phyloP scores from a whole-genome alignment of 1,140 invertebrate species.

The Leptopilina boulardi region DNA sequence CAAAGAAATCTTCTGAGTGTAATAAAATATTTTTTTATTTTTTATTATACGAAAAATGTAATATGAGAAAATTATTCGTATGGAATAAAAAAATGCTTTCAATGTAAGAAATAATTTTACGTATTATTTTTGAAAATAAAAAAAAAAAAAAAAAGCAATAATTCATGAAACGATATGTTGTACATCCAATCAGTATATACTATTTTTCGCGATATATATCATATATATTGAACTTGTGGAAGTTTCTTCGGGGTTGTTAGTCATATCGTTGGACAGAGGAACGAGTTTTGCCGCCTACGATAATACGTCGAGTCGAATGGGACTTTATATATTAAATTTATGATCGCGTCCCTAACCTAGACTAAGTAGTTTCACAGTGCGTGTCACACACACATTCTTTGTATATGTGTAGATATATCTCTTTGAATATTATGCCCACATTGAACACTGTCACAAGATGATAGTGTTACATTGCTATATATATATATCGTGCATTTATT shows the following conservation, averaged over 20 bases:
- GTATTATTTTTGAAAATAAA: too few species aligned
- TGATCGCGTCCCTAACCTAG: conserved; percentile 51
- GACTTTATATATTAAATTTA: conserved; percentile 41
- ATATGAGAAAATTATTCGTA: too few species aligned
- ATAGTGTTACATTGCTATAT: conserved; percentile 51
- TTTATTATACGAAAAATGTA: too few species aligned
- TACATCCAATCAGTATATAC: not conserved
- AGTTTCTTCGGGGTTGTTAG: not conserved
- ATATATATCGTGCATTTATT: conserved; percentile 49
- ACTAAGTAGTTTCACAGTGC: conserved; percentile 46
- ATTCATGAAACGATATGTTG: too few species aligned
- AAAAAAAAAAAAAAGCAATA: too few species aligned
- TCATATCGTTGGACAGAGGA: not conserved
- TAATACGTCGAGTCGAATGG: conserved; percentile 8
- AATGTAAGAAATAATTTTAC: too few species aligned
- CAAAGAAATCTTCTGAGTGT: too few species aligned
- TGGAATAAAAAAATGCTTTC: too few species aligned
- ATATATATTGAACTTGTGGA: not conserved
- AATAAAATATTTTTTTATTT: too few species aligned
- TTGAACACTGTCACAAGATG: conserved; percentile 40
- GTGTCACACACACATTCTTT: conserved; percentile 39
- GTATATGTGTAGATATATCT: conserved; percentile 35
- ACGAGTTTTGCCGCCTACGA: conserved; percentile 5
- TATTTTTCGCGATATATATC: not conserved
- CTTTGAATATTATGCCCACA: conserved; percentile 40